Evolutionary conservation across 2,113 vertebrate genomes (phyloP).

Genomic region (Vireo altiloquus): DNA sequence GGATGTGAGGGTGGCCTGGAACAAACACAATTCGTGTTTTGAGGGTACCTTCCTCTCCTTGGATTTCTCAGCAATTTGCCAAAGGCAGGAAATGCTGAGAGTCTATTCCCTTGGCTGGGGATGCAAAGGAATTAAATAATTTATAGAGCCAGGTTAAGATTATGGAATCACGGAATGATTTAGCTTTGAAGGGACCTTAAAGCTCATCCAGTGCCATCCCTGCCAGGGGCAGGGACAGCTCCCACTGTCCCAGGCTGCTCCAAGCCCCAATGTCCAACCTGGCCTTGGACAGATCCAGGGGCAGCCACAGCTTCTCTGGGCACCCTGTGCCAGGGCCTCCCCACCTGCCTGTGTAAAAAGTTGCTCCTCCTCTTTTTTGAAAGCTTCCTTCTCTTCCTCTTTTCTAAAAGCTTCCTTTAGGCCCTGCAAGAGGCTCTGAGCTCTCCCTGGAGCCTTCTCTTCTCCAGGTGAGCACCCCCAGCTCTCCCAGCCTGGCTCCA

Average conservation of each 20-base stretch:
- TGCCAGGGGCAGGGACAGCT: background rate
- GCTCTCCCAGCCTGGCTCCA: background rate
- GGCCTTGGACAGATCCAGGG: background rate
- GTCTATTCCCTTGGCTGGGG: background rate
- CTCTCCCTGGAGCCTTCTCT: background rate
- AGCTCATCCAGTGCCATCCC: background rate
- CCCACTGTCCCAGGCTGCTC: rapidly evolving
- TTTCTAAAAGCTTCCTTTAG: background rate
- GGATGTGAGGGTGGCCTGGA: background rate
- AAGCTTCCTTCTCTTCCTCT: background rate
- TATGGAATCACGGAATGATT: background rate
- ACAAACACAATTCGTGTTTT: rapidly evolving
- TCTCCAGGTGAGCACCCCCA: background rate
- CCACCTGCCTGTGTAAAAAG: background rate
- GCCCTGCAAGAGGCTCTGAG: background rate
- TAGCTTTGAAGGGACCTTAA: background rate
- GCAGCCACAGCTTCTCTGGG: background rate
- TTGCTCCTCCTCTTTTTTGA: no score
- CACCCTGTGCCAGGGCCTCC: rapidly evolving
- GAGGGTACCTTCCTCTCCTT: background rate
- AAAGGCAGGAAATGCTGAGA: rapidly evolving
- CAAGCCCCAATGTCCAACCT: rapidly evolving
- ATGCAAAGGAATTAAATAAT: background rate
- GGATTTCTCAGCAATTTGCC: background rate
- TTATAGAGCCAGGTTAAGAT: background rate